Evolutionary conservation across 2,797 vertebrate species (phyloP), one percentile per base, ranked within the genome.

Genomic region (Argya squamiceps): DNA sequence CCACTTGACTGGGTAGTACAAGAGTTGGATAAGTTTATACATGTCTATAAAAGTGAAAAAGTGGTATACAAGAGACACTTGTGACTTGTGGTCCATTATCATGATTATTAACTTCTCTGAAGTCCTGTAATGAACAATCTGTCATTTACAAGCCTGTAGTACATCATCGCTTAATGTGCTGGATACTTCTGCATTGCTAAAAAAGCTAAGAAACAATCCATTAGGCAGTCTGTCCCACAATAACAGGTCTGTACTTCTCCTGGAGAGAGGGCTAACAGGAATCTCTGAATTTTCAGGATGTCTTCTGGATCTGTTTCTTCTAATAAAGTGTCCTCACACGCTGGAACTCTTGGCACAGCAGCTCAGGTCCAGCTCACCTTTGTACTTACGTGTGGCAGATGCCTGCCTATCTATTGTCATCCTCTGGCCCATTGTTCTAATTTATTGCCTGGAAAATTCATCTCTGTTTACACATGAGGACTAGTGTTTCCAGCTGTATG

Each of bases 21-120:
- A 84, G 69, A 32, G 39, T 68, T 94, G 95, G 82, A 85, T 88
- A 77, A 91, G 85, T 90, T 96, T 96, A 65, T 94, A 83, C 58
- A 65, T 55, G 85, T 79, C 88, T 73, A 84, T 94, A 88, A 94
- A 97, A 86, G 88, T 84, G 85, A 95, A 88, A 88, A 94, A 95
- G 77, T 88, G 59, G 70, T 93, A 84, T 92, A 95, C 75, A 95
- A 93, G 76, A 96, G 88, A 88, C 89, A 49, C 34, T 90, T 65
- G 73, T 90, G 92, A 84, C 69, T 95, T 5, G 1, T 20, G 69
- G 69, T 58, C 79, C 93, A 94, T 95, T 95, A 93, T 89, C 53
- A 81, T 73, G 76, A 96, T 92, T 96, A 96, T 93, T 94, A 97
- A 95, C 58, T 93, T 78, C 83, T 90, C 79, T 88, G 59, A 84